Base-by-base conservation (phyloP, 2,113 vertebrate genomes). In the Andinoacara biseriatus region DNA sequence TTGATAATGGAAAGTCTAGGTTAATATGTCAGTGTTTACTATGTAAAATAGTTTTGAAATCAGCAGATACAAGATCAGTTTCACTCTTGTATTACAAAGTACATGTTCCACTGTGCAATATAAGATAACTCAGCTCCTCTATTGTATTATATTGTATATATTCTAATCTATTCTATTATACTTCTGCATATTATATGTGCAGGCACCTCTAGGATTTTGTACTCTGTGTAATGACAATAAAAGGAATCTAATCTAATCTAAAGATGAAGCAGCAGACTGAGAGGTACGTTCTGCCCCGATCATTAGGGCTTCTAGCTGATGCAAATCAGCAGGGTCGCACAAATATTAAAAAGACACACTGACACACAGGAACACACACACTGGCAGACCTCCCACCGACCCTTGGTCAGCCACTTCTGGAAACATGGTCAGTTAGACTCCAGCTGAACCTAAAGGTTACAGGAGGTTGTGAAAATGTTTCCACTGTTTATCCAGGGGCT, bases 391-490 rank as follows among this genome's bases (percentile, higher is more conserved):
- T 75, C 75, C 76, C 2, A 9, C 74, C 8, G 38, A 84, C 85
- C 82, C 69, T 62, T 24, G 1, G 22, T 46, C 9, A 8, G 58
- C 78, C 74, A 74, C 59, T 52, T 79, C 11, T 74, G 65, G 77
- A 81, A 86, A 87, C 62, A 65, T 5, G 35, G 78, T 63, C 87
- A 78, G 24, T 59, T 62, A 84, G 86, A 87, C 83, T 90, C 80
- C 86, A 86, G 83, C 76, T 92, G 90, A 86, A 92, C 89, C 86
- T 81, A 91, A 87, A 89, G 89, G 89, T 91, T 91, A 90, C 72
- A 57, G 78, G 83, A 87, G 90, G 91, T 90, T 93, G 87, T 89
- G 86, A 92, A 93, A 94, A 90, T 91, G 86, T 90, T 90, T 89
- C 88, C 87, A 93, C 87, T 89, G 83, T 90, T 91, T 87, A 91